Percentiles rank a stretch among this genome's conserved stretches.
Conservation (phyloP, 2,797 vertebrate genomes). For the Neomorphus geoffroyi region DNA sequence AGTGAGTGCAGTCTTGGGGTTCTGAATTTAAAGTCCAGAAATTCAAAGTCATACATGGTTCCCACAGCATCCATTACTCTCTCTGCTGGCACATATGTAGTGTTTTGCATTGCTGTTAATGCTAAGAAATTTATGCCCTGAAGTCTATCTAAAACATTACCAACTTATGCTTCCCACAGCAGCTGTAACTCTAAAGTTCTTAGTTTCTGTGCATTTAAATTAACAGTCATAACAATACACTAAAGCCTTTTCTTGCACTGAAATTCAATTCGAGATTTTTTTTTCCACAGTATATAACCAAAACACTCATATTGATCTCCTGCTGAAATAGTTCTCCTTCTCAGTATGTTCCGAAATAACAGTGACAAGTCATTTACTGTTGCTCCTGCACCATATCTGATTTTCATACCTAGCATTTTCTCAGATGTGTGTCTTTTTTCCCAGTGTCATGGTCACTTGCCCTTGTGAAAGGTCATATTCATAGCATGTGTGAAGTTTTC, state of each 20-base stretch:
- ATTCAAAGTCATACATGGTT: constrained; percentile 47
- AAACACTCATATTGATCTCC: constrained; percentile 4
- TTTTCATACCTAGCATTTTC: background rate
- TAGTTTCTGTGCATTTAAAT: constrained; percentile 18
- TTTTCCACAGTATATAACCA: background rate
- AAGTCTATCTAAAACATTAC: constrained; percentile 13
- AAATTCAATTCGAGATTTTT: constrained; percentile 18
- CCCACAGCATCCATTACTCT: constrained; percentile 54
- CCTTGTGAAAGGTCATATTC: background rate
- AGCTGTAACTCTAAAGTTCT: constrained; percentile 35
- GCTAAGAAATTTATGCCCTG: constrained; percentile 50
- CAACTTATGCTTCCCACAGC: constrained; percentile 29
- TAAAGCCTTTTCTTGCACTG: background rate
- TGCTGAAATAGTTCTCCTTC: background rate
- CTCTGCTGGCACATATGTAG: constrained; percentile 8
- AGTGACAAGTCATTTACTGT: background rate
- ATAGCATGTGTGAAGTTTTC: background rate
- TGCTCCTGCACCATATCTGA: background rate
- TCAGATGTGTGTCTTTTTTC: background rate
- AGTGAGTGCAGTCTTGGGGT: constrained; percentile 13
- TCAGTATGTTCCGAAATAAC: background rate
- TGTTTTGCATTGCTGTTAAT: constrained; percentile 18
- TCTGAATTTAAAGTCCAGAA: constrained; percentile 51
- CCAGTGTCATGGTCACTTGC: background rate
- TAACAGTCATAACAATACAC: background rate